Conservation (phyloP, 2,113 vertebrate genomes). For the Ochotona princeps region DNA sequence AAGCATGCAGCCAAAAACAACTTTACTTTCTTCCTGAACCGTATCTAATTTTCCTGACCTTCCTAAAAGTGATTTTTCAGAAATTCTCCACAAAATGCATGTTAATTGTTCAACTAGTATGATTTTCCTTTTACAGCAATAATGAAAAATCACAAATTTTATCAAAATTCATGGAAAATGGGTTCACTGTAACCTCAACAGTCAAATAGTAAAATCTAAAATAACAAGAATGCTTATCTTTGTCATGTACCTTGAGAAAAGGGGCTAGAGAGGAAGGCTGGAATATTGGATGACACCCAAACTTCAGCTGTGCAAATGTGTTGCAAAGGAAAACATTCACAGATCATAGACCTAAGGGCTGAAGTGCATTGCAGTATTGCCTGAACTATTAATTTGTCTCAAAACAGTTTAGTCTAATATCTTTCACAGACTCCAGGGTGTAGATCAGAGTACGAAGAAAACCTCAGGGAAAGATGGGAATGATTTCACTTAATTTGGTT, state of each 20-base stretch:
- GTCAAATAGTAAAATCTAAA: background rate
- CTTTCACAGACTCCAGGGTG: background rate
- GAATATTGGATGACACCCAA: background rate
- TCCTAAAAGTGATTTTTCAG: background rate
- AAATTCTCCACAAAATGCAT: background rate
- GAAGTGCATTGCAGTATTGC: background rate
- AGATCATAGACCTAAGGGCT: background rate
- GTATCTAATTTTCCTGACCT: background rate
- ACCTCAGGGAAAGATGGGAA: background rate
- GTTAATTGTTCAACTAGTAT: background rate
- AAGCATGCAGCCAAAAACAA: constrained; percentile 39
- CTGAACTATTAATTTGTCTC: background rate
- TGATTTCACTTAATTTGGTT: background rate
- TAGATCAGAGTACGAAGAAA: background rate
- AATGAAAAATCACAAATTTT: background rate
- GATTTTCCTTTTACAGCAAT: background rate
- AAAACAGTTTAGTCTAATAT: background rate
- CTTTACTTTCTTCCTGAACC: background rate
- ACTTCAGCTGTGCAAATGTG: background rate
- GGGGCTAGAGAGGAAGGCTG: background rate
- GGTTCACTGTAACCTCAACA: background rate
- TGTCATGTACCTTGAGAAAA: background rate
- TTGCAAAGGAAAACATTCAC: background rate
- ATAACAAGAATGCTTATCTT: background rate
- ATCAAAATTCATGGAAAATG: background rate